Evolutionary conservation across 37 sponge, comb jelly and placozoan species (phyloP).

Genomic region (Bolinopsis microptera): DNA sequence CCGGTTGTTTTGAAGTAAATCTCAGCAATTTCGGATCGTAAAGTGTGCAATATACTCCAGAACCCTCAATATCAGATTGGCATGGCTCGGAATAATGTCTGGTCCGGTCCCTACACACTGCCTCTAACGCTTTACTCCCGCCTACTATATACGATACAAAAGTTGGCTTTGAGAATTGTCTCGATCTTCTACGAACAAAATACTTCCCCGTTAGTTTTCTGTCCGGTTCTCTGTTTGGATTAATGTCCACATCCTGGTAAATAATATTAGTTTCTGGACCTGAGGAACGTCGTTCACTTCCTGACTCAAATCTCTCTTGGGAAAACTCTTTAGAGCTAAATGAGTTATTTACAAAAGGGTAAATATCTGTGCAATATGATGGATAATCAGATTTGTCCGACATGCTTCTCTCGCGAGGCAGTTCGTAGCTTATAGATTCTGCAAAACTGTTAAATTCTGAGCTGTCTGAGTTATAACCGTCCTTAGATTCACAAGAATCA

Average conservation of each 20-base stretch:
- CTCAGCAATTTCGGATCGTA: no score
- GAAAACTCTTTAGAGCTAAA: not conserved
- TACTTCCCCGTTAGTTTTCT: no score
- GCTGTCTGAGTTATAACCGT: no score
- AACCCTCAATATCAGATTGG: no score
- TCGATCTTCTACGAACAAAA: not conserved
- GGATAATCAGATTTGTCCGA: not conserved
- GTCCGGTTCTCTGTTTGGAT: not conserved
- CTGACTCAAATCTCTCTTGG: not conserved
- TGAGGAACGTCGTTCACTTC: not conserved
- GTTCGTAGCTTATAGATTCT: not conserved
- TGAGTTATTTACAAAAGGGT: not conserved
- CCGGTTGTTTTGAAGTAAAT: no score
- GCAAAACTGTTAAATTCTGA: not conserved
- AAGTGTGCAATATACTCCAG: no score
- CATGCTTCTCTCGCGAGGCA: not conserved
- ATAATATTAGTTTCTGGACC: conserved; percentile 22
- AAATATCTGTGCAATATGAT: not conserved
- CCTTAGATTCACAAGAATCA: no score
- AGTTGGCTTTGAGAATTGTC: not conserved
- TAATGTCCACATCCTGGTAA: conserved; percentile 28
- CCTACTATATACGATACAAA: conserved; percentile 37
- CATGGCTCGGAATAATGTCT: not conserved
- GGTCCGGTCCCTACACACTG: not conserved
- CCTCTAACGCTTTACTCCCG: not conserved